Conservation (phyloP, 2,113 vertebrate genomes). For the Uropsilus gracilis region DNA sequence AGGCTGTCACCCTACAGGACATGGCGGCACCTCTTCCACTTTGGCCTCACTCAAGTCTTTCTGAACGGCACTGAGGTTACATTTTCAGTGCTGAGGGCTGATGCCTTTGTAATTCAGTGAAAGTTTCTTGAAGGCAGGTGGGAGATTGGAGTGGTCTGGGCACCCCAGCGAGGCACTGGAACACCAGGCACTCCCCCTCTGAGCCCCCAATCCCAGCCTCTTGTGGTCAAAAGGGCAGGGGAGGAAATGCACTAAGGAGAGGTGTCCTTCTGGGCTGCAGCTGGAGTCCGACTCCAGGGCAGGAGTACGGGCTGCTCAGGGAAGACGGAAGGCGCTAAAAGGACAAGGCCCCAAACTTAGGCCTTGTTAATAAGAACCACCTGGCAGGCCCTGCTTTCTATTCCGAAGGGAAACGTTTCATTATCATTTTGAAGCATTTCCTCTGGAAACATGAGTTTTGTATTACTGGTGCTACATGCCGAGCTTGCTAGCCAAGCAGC, state of each 20-base stretch:
- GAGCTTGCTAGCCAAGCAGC: background rate
- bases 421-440: background rate
- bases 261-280: background rate
- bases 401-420: slow-evolving; percentile 13
- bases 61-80: background rate
- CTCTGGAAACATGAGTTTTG: background rate
- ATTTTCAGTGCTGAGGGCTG: background rate
- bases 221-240: background rate
- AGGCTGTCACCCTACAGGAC: background rate
- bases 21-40: background rate
- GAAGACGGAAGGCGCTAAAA: background rate
- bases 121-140: background rate
- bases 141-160: background rate
- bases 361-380: slow-evolving; percentile 34
- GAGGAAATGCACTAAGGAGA: background rate
- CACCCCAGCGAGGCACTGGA: too few relatives aligned
- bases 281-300: background rate
- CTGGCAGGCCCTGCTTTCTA: background rate
- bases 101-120: background rate
- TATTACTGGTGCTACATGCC: background rate
- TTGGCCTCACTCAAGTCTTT: background rate
- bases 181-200: background rate
- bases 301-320: background rate
- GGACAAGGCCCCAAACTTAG: background rate
- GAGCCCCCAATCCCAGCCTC: background rate